A percentile compares a stretch with the other conserved stretches of the same genome.
These are phyloP conservation scores for Rotaria macrura DNA, from an alignment of 2,888 invertebrate species.

Conservation along the genomic window DNA sequence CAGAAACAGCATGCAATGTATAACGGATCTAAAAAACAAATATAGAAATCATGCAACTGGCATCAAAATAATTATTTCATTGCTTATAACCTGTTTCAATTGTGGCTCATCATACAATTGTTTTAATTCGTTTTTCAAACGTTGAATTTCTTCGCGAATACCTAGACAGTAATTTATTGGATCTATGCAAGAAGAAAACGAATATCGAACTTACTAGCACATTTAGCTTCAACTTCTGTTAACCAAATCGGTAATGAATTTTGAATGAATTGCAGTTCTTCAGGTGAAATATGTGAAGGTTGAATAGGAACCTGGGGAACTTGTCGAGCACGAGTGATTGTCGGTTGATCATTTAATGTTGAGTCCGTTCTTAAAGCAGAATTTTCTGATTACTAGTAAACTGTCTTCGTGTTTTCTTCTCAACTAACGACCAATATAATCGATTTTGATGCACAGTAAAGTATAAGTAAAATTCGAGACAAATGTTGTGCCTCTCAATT, in stretches of 20 bases:
- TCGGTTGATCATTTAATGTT: neutral
- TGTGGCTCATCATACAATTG: neutral
- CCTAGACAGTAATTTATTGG: neutral
- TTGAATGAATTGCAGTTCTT: neutral
- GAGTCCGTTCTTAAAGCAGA: neutral
- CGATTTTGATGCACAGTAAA: too few species aligned
- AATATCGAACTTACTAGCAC: neutral
- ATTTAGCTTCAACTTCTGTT: neutral
- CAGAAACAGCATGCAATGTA: constrained; percentile 51
- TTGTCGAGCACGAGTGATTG: constrained; percentile 34
- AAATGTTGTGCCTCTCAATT: too few species aligned
- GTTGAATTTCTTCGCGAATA: constrained; percentile 8
- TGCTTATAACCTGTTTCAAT: neutral
- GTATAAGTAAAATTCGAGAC: too few species aligned
- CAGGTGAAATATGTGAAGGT: neutral
- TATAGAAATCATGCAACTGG: too few species aligned
- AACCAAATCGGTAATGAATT: constrained; percentile 1
- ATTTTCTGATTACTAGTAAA: neutral
- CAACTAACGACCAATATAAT: too few species aligned
- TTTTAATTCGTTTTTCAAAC: constrained; percentile 3
- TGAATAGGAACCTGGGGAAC: neutral
- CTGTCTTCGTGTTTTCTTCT: too few species aligned
- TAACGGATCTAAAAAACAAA: constrained; percentile 41
- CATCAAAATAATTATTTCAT: neutral
- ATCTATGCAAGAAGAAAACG: neutral